Evolutionary conservation across 2,797 vertebrate genomes (phyloP), one percentile per base, ranked within the genome.

Genomic region (Acropternis orthonyx): DNA sequence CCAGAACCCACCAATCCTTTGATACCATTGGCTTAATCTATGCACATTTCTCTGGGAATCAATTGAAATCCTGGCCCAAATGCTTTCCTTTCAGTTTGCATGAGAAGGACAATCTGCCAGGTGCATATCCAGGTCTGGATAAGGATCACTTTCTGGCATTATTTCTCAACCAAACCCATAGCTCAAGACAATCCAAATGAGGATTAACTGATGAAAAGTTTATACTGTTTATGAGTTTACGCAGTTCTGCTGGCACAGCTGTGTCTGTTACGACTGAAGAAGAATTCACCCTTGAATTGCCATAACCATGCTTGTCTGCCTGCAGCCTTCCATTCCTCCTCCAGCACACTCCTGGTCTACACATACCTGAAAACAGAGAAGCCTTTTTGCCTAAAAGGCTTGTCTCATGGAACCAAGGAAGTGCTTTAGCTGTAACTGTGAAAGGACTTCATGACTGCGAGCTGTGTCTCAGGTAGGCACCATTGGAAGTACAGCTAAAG

Each of bases 151-250:
- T 3, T 0, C 68, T 72, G 85, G 52, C 76, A 89, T 77, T 4
- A 34, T 71, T 84, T 93, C 78, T 76, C 61, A 63, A 23, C 32
- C 4, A 34, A 90, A 69, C 36, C 14, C 36, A 56, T 44, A 82
- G 63, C 55, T 36, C 21, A 79, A 20, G 54, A 71, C 52, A 92
- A 74, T 61, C 67, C 77, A 85, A 91, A 86, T 30, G 22, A 52
- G 73, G 36, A 85, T 86, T 84, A 85, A 78, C 82, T 79, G 59
- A 91, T 41, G 24, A 44, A 71, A 85, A 63, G 85, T 90, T 94
- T 89, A 83, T 48, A n/a, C 51, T 79, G 14, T 89, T 94, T 85
- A 92, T 87, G 81, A 72, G 74, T 72, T 95, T 89, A 71, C 85
- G 51, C n/a, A 63, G 75, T 55, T 88, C 37, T 78, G 62, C 78